A percentile compares a stretch with the other conserved stretches of the same genome.
Evolutionary conservation across 2,888 invertebrate species (phyloP).

Genomic region (Diarsia dahlii): DNA sequence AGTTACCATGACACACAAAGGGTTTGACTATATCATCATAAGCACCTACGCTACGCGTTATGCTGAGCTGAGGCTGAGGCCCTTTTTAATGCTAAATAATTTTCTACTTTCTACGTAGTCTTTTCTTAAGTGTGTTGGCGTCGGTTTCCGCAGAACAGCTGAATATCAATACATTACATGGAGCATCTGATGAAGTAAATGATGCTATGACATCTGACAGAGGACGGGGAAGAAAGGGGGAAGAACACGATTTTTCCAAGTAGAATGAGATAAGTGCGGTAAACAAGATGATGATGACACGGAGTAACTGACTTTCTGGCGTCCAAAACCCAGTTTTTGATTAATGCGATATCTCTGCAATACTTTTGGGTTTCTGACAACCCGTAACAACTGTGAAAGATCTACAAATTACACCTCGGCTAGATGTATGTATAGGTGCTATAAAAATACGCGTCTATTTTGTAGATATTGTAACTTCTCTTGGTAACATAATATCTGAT

Average conservation of each 20-base stretch:
- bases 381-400: not conserved
- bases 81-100: too few relatives aligned
- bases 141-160: not conserved
- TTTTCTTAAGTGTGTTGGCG: not conserved
- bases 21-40: not conserved
- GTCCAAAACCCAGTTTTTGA: not conserved
- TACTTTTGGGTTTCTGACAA: not conserved
- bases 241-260: too few relatives aligned
- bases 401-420: not conserved
- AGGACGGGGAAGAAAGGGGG: not conserved
- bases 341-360: not conserved
- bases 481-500: not conserved
- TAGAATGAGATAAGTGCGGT: too few relatives aligned
- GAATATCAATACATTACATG: not conserved
- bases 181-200: not conserved
- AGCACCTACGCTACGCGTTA: too few relatives aligned
- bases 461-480: not conserved
- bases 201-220: not conserved
- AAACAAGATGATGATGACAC: not conserved
- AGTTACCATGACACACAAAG: not conserved
- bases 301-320: not conserved
- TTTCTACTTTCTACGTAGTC: not conserved
- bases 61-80: too few relatives aligned
- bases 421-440: not conserved
- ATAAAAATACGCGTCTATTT: not conserved